Conservation (phyloP, 2,797 vertebrate species). For the Danionella dracula region DNA sequence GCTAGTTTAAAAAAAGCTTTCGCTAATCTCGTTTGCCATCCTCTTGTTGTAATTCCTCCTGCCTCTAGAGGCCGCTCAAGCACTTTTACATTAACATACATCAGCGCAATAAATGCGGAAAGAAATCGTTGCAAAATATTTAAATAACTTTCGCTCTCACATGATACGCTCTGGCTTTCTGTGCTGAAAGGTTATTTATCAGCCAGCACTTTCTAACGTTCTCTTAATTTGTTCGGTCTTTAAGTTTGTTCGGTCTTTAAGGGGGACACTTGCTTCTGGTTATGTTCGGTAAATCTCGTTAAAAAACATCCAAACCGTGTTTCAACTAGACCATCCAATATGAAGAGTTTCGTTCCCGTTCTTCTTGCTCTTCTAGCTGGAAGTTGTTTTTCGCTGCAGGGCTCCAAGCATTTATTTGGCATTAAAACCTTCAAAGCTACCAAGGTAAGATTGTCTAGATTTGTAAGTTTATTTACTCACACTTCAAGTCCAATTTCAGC, state of each 20-base stretch:
- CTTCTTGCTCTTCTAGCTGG: not conserved
- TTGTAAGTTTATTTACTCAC: no score
- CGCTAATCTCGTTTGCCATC: not conserved
- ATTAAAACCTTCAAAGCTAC: not conserved
- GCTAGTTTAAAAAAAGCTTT: no score
- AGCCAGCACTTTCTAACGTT: not conserved
- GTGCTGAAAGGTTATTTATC: no score
- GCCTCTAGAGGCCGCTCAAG: constrained; percentile 27
- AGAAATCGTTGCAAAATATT: not conserved
- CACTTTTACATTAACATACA: no score
- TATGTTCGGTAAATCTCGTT: not conserved
- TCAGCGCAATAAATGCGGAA: constrained; percentile 15
- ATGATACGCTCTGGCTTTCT: not conserved
- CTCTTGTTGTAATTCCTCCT: constrained; percentile 27
- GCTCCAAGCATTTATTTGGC: not conserved
- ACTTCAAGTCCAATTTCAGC: no score
- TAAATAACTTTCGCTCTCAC: not conserved
- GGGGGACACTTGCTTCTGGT: no score
- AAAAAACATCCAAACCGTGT: no score
- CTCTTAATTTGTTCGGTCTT: no score
- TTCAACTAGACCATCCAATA: not conserved
- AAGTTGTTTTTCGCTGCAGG: not conserved
- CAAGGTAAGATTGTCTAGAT: constrained; percentile 13
- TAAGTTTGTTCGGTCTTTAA: no score
- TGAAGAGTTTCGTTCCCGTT: not conserved